Evolutionary conservation across 2,888 invertebrate genomes (phyloP), one percentile per base, ranked within the genome.

Genomic region (Standfussiana lucernea): DNA sequence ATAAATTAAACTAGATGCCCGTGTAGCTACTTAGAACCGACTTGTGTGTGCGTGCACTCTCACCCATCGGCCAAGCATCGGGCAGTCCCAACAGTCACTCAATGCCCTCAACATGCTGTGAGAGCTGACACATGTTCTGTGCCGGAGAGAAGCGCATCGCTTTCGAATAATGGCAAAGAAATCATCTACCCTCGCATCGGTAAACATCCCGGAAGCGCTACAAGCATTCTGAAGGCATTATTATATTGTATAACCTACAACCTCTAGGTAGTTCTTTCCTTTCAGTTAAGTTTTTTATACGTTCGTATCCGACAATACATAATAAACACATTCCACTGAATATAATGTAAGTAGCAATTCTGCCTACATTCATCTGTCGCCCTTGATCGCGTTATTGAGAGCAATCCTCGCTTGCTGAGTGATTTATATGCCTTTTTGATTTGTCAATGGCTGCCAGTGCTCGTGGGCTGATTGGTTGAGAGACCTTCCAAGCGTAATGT

Each of bases 381-480:
- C 77, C 86, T 83, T 83, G 83, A 83, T 83, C 72, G 64, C 59
- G 35, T 75, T 75, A 83, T 86, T 74, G 79, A 76, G 42, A 79
- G 79, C 72, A 73, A 80, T 74, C 53, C 68, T 68, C 73, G 50
- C 75, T 64, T 32, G 56, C 47, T 18, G 72, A 72, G 45, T 83
- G 75, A 81, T 75, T 78, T 81, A 72, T 84, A 75, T 71, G 45
- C 62, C 75, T 68, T 74, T 78, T 75, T 77, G 73, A 86, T 86
- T 78, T 76, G 75, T 79, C 78, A 78, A 75, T 72, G 42, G 67
- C 56, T 74, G 45, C 68, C 59, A 68, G 70, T 45, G 47, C 47
- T 61, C 56, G 13, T 37, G 21, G 32, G n/a, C 56, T 79, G 84
- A 82, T 83, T 79, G 83, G 68, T 45, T 75, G 74, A 74, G 18